These are phyloP conservation scores for Dinoponera quadriceps DNA, from an alignment of 1,140 invertebrate species.

Conservation along the genomic window DNA sequence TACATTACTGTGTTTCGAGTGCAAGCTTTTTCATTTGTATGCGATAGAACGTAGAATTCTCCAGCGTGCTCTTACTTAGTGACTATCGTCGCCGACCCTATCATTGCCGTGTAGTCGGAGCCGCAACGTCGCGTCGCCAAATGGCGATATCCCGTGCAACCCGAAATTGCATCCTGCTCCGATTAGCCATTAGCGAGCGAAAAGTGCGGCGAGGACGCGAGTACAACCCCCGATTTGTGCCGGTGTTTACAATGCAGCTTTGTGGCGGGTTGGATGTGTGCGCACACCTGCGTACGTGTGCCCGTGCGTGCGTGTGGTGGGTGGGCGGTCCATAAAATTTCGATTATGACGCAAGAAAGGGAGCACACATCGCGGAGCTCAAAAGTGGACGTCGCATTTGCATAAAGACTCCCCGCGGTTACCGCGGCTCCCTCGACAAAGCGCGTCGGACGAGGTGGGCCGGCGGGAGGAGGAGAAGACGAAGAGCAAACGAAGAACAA, in stretches of 20 bases:
- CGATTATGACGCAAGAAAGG: conserved; percentile 38
- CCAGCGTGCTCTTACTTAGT: too few species aligned
- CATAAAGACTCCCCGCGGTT: conserved; percentile 65
- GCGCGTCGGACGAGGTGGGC: conserved; percentile 27
- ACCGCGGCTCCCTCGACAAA: conserved; percentile 57
- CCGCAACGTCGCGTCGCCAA: background rate
- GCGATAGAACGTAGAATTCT: too few species aligned
- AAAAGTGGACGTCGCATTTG: conserved; percentile 60
- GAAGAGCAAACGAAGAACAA: conserved; percentile 43
- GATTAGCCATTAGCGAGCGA: conserved; percentile 28
- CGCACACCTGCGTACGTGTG: too few species aligned
- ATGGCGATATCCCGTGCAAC: conserved; percentile 4
- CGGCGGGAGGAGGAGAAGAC: background rate
- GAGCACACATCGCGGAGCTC: conserved; percentile 30
- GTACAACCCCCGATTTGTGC: conserved; percentile 7
- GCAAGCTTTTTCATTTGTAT: too few species aligned
- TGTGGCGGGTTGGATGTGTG: background rate
- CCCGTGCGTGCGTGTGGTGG: background rate
- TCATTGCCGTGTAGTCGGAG: too few species aligned
- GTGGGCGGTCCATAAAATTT: conserved; percentile 42
- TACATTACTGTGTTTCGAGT: too few species aligned
- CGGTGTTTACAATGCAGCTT: conserved; percentile 31
- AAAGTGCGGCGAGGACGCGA: conserved; percentile 18
- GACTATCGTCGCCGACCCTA: too few species aligned
- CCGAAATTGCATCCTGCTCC: conserved; percentile 24